Conservation (phyloP, 2,113 vertebrate genomes). For the Phalacrocorax aristotelis region DNA sequence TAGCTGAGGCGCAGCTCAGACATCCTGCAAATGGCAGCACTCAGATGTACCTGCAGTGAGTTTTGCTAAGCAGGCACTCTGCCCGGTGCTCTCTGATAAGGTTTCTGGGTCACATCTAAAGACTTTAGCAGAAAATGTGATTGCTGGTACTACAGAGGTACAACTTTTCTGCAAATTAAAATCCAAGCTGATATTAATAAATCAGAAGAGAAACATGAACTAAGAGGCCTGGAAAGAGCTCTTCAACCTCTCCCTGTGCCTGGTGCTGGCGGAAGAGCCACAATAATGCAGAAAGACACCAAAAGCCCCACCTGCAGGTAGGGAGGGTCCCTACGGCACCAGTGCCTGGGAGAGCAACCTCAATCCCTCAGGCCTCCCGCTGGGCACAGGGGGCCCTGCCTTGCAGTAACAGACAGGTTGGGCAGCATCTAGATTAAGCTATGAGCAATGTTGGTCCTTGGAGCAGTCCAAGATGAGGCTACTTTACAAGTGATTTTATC, state of each 20-base stretch:
- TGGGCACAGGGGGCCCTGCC: neutral
- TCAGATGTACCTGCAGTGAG: neutral
- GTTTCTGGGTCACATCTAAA: conserved; percentile 24
- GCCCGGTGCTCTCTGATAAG: neutral
- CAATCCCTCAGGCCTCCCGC: fast-evolving
- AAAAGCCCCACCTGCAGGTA: neutral
- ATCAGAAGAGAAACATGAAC: neutral
- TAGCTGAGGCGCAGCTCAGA: neutral
- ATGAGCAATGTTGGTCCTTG: neutral
- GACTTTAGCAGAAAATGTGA: neutral
- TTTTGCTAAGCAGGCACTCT: conserved; percentile 16
- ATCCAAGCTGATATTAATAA: neutral
- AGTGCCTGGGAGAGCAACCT: neutral
- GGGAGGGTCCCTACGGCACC: neutral
- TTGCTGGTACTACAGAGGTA: neutral
- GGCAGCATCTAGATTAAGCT: neutral
- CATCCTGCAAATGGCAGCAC: neutral
- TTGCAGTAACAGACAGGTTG: neutral
- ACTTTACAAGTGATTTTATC: neutral
- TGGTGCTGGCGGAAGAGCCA: neutral
- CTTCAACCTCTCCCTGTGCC: neutral
- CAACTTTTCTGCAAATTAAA: neutral
- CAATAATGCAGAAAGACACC: neutral
- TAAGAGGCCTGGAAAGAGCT: neutral
- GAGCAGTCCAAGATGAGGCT: neutral